phyloP scores from a whole-genome alignment of 2,888 invertebrate genomes.

The Crocallis elinguaria region DNA sequence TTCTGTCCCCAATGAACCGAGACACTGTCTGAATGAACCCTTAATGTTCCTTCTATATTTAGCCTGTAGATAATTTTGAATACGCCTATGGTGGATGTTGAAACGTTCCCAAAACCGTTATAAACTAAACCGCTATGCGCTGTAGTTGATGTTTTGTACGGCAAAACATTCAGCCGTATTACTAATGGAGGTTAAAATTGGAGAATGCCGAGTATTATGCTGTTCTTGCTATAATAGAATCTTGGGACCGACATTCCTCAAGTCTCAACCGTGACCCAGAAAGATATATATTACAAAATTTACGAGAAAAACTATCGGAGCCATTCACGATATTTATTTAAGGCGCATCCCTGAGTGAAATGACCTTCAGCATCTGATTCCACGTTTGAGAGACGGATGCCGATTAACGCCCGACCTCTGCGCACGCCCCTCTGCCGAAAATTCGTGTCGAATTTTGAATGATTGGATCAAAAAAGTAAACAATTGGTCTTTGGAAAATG shows the following conservation, averaged over 20 bases:
- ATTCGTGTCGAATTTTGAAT: no score
- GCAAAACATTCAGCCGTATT: background rate
- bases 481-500: no score
- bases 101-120: constrained; percentile 16
- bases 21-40: constrained; percentile 46
- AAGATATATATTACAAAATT: constrained; percentile 8
- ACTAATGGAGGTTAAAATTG: constrained; percentile 1
- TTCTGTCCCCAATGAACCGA: constrained; percentile 42
- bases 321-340: constrained; percentile 11
- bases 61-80: constrained; percentile 38
- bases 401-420: no score
- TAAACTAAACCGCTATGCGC: background rate
- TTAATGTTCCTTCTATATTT: constrained; percentile 47
- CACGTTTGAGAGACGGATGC: no score
- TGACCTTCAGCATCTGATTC: no score
- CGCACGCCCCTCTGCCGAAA: no score
- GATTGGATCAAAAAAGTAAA: no score
- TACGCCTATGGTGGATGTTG: constrained; percentile 36
- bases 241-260: constrained; percentile 10
- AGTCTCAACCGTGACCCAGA: constrained; percentile 13
- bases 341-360: no score
- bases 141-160: background rate
- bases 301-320: constrained; percentile 15
- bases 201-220: constrained; percentile 11
- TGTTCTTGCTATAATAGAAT: constrained; percentile 8